Evolutionary conservation across 1,140 invertebrate species (phyloP).

Genomic region (Manduca sexta): DNA sequence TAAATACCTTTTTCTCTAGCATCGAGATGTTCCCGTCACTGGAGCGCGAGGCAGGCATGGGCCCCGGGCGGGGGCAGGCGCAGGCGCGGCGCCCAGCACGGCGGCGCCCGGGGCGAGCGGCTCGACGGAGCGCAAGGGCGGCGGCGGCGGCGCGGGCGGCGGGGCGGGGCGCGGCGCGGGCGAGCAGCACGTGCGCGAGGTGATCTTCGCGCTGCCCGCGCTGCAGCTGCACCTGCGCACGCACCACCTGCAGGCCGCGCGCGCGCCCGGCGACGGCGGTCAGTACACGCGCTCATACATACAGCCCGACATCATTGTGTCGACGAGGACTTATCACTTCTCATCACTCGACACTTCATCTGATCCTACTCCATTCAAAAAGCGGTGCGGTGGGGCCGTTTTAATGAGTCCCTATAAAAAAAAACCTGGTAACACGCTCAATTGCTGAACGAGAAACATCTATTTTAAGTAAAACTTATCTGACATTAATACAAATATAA

Average conservation of each 20-base stretch:
- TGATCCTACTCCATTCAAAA: too few relatives aligned
- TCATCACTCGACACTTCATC: too few relatives aligned
- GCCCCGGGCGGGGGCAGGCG: conserved; percentile 86
- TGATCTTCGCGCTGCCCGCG: conserved; percentile 95
- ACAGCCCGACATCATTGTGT: too few relatives aligned
- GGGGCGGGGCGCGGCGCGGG: conserved; percentile 70
- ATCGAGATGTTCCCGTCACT: conserved; percentile 92
- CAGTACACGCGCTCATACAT: conserved; percentile 12
- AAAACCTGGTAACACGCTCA: too few relatives aligned
- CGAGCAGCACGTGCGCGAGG: conserved; percentile 92
- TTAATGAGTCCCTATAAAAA: too few relatives aligned
- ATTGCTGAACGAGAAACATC: too few relatives aligned
- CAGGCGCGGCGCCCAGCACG: conserved; percentile 77
- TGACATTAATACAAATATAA: too few relatives aligned
- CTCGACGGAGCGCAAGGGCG: conserved; percentile 80
- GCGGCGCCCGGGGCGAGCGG: too few relatives aligned
- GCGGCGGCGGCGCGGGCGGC: conserved; percentile 52
- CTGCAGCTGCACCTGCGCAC: conserved; percentile 95
- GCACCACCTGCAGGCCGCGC: conserved; percentile 87
- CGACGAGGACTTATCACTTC: too few relatives aligned
- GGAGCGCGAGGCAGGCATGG: conserved; percentile 85
- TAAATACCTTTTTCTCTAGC: conserved; percentile 64
- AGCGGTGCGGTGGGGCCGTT: too few relatives aligned
- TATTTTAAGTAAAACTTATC: too few relatives aligned
- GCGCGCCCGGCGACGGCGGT: conserved; percentile 82